phyloP scores from a whole-genome alignment of 2,888 invertebrate genomes.

The Caenorhabditis sp. region DNA sequence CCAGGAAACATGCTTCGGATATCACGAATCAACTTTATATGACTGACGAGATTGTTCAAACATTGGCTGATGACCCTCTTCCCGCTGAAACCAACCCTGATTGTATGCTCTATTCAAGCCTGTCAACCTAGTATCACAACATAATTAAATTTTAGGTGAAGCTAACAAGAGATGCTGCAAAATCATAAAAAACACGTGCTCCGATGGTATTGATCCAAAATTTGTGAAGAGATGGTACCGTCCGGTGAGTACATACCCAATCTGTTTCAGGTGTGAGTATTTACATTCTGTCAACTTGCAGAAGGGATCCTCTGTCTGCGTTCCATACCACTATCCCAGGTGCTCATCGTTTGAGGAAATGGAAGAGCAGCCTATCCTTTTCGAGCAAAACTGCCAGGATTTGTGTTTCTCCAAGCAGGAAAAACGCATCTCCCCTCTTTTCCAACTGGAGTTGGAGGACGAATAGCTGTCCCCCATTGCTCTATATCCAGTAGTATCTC shows the following conservation, averaged over 20 bases:
- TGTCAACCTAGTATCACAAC: no score
- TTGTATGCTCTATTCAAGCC: no score
- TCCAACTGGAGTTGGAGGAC: slow-evolving; percentile 54
- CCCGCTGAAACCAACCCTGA: slow-evolving; percentile 40
- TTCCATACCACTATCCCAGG: slow-evolving; percentile 71
- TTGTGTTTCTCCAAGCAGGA: slow-evolving; percentile 69
- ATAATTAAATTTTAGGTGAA: slow-evolving; percentile 53
- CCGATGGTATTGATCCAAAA: slow-evolving; percentile 66
- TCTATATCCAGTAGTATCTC: no score
- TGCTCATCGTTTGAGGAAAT: slow-evolving; percentile 71
- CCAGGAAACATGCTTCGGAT: slow-evolving; percentile 71
- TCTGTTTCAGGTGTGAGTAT: neutral
- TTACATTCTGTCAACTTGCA: slow-evolving; percentile 41
- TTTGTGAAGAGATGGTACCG: slow-evolving; percentile 72
- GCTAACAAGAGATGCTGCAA: slow-evolving; percentile 70
- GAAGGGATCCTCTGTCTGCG: slow-evolving; percentile 66
- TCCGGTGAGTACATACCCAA: slow-evolving; percentile 60
- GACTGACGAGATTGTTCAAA: slow-evolving; percentile 70
- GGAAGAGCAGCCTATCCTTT: slow-evolving; percentile 71
- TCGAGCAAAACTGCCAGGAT: slow-evolving; percentile 74
- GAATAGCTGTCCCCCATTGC: slow-evolving; percentile 2
- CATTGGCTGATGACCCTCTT: slow-evolving; percentile 52
- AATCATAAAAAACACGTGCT: slow-evolving; percentile 64
- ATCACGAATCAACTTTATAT: slow-evolving; percentile 73
- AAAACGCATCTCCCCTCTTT: slow-evolving; percentile 70